Conservation (phyloP, 2,113 vertebrate genomes). For the Dipodomys spectabilis region DNA sequence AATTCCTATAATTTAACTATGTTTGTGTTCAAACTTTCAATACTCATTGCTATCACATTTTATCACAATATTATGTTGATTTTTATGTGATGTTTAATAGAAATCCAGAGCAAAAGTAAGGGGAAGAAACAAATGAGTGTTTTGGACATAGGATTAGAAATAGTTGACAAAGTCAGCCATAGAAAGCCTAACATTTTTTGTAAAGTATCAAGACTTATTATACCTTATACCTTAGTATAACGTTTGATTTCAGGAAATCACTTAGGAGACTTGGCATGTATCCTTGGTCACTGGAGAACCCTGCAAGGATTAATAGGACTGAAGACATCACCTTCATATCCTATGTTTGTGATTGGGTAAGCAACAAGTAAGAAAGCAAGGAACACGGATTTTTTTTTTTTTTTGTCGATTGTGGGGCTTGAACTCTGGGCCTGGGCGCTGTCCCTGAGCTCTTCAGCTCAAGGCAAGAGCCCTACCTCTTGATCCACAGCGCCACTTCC, state of each 20-base stretch:
- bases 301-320: background rate
- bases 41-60: background rate
- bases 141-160: background rate
- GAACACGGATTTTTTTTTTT: background rate
- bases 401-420: no score
- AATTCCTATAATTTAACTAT: background rate
- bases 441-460: no score
- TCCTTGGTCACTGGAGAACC: background rate
- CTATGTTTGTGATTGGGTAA: background rate
- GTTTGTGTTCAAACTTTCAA: background rate
- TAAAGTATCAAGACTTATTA: background rate
- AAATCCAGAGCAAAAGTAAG: slow-evolving; percentile 5
- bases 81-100: background rate
- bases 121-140: background rate
- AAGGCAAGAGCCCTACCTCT: no score
- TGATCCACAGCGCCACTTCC: no score
- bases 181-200: background rate
- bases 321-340: accelerated
- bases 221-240: background rate
- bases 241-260: background rate
- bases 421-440: no score
- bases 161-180: background rate
- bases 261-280: background rate
- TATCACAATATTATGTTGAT: background rate
- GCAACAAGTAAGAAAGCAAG: background rate